Evolutionary conservation across 2,797 vertebrate genomes (phyloP).

Genomic region (Xenopus petersii): DNA sequence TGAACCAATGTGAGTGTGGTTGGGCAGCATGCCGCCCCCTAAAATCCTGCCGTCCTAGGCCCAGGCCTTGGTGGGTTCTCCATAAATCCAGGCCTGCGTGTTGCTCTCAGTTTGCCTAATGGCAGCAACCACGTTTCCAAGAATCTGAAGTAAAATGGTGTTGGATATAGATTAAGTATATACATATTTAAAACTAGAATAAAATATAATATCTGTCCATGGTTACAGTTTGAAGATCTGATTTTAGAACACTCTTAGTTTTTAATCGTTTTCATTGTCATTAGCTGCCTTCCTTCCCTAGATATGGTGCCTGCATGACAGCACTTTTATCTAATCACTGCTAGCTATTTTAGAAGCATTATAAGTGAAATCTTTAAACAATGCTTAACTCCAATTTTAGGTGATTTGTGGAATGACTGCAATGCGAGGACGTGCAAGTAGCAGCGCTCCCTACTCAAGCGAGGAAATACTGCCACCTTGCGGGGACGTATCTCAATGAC

Average conservation of each 20-base stretch:
- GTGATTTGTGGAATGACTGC: conserved; percentile 49
- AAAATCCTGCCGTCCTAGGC: too few relatives aligned
- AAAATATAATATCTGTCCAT: too few relatives aligned
- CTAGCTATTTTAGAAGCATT: conserved; percentile 1
- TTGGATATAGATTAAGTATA: too few relatives aligned
- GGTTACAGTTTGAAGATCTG: too few relatives aligned
- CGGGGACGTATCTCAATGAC: conserved; percentile 50
- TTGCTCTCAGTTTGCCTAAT: conserved; percentile 44
- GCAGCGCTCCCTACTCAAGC: conserved; percentile 41
- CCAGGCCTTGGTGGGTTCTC: too few relatives aligned
- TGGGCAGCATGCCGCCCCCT: too few relatives aligned
- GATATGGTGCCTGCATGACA: background rate
- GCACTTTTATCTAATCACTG: background rate
- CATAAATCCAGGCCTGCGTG: too few relatives aligned
- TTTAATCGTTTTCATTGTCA: too few relatives aligned
- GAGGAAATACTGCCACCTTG: conserved; percentile 66
- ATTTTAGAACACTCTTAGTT: too few relatives aligned
- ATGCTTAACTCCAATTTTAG: conserved; percentile 50
- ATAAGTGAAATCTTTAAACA: conserved; percentile 54
- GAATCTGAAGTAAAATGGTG: too few relatives aligned
- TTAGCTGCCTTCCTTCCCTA: background rate
- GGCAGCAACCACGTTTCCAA: conserved; percentile 55
- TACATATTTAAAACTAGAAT: too few relatives aligned
- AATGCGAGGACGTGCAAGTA: conserved; percentile 49
- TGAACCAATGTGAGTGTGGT: too few relatives aligned